Base-by-base conservation (phyloP, 2,113 vertebrate species). In the Chauna torquata region DNA sequence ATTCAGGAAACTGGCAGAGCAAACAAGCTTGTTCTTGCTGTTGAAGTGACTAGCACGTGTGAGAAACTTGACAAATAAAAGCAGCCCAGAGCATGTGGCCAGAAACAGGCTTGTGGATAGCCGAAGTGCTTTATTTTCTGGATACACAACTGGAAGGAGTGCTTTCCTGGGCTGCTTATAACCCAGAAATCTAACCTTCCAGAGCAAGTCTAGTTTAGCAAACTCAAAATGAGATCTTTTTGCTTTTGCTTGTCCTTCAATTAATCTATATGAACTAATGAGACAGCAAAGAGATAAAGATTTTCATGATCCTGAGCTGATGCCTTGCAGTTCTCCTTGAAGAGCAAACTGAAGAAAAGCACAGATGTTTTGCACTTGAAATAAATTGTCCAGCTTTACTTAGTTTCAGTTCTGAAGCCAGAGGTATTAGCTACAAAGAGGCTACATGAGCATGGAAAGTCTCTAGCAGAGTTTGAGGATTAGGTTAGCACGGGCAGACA, bases 101-200 rank as follows among this genome's bases (percentile, higher is more conserved):
- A 65, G 57, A 71, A 93, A 62, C 24, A 45, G 38, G 69, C 12
- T 58, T 62, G n/a, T 50, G 34, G 61, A 65, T 50, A 89, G 40
- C 61, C 57, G 81, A 49, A 22, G 40, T 82, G 22, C 52, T 92
- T 92, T 79, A 47, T 91, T 89, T 95, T 65, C n/a, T 55, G 75
- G 40, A 19, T 54, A 36, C 25, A 15, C 8, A 24, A 36, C 58
- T 44, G n/a, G 44, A 86, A 92, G 52, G 34, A 25, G 10, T 42
- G 42, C 24, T 85, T 57, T 70, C 61, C 11, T 62, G 64, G 65
- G 58, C 77, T 9, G 0, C 25, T 1, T 11, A 42, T 7, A 74
- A 34, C 19, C n/a, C 81, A 88, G 75, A 92, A 86, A 74, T 20
- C 38, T 57, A 83, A 8, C 55, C 17, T 30, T 82, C 22, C 16